These are phyloP conservation scores for Hydropsyche betteni DNA, from an alignment of 2,888 invertebrate species.

Conservation along the genomic window DNA sequence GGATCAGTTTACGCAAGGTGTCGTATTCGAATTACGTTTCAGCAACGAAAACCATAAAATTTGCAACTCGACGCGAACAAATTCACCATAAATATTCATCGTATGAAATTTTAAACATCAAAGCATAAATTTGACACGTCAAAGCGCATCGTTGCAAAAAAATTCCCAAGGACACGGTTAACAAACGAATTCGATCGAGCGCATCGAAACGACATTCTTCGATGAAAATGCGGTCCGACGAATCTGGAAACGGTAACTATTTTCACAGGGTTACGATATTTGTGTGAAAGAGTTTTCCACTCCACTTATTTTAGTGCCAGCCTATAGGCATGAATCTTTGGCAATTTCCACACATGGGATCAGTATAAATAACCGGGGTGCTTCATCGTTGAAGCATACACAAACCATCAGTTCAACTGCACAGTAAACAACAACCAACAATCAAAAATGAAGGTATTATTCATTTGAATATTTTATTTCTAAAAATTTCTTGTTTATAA, in stretches of 20 bases:
- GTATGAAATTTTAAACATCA: too few species aligned
- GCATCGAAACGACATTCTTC: neutral
- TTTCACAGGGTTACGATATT: slow-evolving; percentile 26
- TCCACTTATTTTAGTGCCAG: slow-evolving; percentile 34
- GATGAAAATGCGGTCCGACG: neutral
- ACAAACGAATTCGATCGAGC: neutral
- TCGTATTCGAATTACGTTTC: too few species aligned
- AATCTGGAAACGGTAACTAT: slow-evolving; percentile 17
- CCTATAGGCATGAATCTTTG: neutral
- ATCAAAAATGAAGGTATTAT: slow-evolving; percentile 33
- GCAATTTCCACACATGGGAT: neutral
- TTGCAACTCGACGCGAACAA: too few species aligned
- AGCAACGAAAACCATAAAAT: too few species aligned
- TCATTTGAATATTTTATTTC: neutral
- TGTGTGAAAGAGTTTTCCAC: slow-evolving; percentile 32
- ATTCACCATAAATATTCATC: too few species aligned
- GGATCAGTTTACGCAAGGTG: too few species aligned
- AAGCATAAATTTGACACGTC: too few species aligned
- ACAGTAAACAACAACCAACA: neutral
- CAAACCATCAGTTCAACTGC: slow-evolving; percentile 4
- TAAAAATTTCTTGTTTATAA: neutral
- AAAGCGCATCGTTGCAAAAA: too few species aligned
- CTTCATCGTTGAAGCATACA: slow-evolving; percentile 27
- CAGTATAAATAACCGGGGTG: slow-evolving; percentile 10
- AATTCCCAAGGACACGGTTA: too few species aligned